Percentiles rank a stretch among this genome's conserved stretches.
Conservation (phyloP, 1,140 invertebrate genomes). For the Drosophila ambigua region DNA sequence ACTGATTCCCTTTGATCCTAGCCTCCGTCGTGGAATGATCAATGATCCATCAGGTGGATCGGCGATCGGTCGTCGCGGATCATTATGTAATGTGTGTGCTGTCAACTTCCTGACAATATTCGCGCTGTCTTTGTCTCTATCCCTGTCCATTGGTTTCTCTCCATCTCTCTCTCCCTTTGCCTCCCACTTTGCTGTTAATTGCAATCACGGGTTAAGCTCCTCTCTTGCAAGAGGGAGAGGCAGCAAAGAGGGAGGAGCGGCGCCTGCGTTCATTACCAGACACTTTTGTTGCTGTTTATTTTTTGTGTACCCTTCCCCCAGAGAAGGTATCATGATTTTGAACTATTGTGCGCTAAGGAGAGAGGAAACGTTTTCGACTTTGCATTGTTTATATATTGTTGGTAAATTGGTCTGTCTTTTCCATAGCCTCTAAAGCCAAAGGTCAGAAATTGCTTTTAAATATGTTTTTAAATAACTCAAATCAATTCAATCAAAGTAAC, state of each 20-base stretch:
- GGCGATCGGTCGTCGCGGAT: too few species aligned
- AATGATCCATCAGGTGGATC: slow-evolving; percentile 8
- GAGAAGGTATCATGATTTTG: too few species aligned
- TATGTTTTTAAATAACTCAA: too few species aligned
- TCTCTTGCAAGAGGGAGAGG: slow-evolving; percentile 15
- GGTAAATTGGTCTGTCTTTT: too few species aligned
- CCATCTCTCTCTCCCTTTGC: not conserved
- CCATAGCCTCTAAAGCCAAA: too few species aligned
- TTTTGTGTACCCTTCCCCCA: not conserved
- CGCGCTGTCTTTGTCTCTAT: slow-evolving; percentile 66
- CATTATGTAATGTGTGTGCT: slow-evolving; percentile 58
- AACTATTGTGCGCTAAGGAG: too few species aligned
- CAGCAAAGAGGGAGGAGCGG: slow-evolving; percentile 7
- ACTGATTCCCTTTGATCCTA: slow-evolving; percentile 21
- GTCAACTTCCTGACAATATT: slow-evolving; percentile 75
- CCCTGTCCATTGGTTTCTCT: not conserved
- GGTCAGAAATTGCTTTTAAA: too few species aligned
- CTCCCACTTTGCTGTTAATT: slow-evolving; percentile 51
- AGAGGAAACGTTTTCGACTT: too few species aligned
- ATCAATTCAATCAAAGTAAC: too few species aligned
- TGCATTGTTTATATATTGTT: too few species aligned
- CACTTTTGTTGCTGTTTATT: slow-evolving; percentile 41
- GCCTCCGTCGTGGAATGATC: slow-evolving; percentile 43
- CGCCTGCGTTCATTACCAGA: slow-evolving; percentile 65
- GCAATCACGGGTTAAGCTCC: slow-evolving; percentile 55